These are phyloP conservation scores for Macropis europaea DNA, from an alignment of 2,888 invertebrate genomes.

Conservation along the genomic window DNA sequence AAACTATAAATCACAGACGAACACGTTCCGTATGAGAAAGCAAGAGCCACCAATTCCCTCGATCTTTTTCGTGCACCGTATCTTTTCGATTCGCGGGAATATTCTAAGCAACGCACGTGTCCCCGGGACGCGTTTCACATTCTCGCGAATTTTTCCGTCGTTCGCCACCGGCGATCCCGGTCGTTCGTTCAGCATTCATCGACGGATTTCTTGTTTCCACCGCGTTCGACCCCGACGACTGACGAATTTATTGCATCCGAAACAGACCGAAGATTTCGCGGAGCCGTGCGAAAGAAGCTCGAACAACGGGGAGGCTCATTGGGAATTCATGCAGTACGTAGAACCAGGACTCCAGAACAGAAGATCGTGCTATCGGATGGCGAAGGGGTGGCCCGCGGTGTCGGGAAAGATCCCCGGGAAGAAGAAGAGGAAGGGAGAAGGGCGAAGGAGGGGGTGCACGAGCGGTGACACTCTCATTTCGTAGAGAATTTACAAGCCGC, in stretches of 20 bases:
- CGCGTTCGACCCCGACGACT: slow-evolving; percentile 57
- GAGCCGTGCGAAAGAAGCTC: slow-evolving; percentile 46
- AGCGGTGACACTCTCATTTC: slow-evolving; percentile 79
- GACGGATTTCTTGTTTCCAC: slow-evolving; percentile 71
- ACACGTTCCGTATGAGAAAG: no score
- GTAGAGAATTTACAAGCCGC: slow-evolving; percentile 78
- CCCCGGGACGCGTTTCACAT: slow-evolving; percentile 65
- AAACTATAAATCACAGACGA: no score
- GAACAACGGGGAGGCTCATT: slow-evolving; percentile 59
- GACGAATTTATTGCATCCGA: slow-evolving; percentile 77
- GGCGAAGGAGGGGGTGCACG: slow-evolving; percentile 35
- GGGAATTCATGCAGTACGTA: slow-evolving; percentile 72
- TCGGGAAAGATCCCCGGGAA: slow-evolving; percentile 36
- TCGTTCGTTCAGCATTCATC: slow-evolving; percentile 73
- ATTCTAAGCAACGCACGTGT: slow-evolving; percentile 33
- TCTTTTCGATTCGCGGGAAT: slow-evolving; percentile 8
- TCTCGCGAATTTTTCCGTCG: slow-evolving; percentile 64
- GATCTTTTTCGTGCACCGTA: neutral
- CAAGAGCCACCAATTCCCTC: no score
- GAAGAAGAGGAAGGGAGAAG: slow-evolving; percentile 37
- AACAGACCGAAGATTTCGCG: slow-evolving; percentile 68
- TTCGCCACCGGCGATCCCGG: slow-evolving; percentile 16
- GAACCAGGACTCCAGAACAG: slow-evolving; percentile 55
- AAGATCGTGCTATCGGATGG: slow-evolving; percentile 54
- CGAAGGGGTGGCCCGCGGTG: slow-evolving; percentile 19